These are phyloP conservation scores for Eretmocerus hayati DNA, from an alignment of 2,888 invertebrate genomes.

Conservation along the genomic window DNA sequence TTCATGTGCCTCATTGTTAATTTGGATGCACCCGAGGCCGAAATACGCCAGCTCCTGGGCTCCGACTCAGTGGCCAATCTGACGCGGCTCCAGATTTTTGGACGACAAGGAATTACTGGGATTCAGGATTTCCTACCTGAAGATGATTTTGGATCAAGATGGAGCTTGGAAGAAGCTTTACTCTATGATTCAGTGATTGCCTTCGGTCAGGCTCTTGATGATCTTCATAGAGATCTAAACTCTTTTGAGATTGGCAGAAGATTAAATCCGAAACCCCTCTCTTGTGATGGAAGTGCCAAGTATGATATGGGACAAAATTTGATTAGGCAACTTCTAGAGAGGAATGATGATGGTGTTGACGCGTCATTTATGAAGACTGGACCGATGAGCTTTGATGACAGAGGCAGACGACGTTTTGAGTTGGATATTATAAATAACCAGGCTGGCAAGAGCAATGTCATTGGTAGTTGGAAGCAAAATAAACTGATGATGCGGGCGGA, in stretches of 20 bases:
- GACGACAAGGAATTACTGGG: too few species aligned
- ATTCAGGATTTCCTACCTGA: too few species aligned
- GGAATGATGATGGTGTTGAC: conserved; percentile 24
- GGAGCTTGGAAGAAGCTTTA: conserved; percentile 62
- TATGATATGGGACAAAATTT: background rate
- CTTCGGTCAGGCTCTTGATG: conserved; percentile 67
- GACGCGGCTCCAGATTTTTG: conserved; percentile 10
- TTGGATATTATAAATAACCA: conserved; percentile 62
- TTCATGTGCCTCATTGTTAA: conserved; percentile 15
- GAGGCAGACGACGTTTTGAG: conserved; percentile 60
- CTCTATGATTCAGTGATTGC: conserved; percentile 78
- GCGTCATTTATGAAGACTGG: conserved; percentile 62
- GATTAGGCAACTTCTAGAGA: background rate
- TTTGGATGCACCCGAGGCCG: conserved; percentile 2
- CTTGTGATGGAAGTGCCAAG: conserved; percentile 44
- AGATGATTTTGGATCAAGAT: background rate
- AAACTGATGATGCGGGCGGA: background rate
- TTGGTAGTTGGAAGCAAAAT: conserved; percentile 33
- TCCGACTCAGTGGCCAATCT: conserved; percentile 15
- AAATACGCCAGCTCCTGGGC: conserved; percentile 2
- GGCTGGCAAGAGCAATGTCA: conserved; percentile 53
- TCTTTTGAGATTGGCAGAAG: background rate
- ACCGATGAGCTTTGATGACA: conserved; percentile 56
- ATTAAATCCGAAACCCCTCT: conserved; percentile 35
- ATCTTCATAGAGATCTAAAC: conserved; percentile 46